Base-by-base conservation (phyloP, 2,888 invertebrate species). In the Ferdinandea cuprea region DNA sequence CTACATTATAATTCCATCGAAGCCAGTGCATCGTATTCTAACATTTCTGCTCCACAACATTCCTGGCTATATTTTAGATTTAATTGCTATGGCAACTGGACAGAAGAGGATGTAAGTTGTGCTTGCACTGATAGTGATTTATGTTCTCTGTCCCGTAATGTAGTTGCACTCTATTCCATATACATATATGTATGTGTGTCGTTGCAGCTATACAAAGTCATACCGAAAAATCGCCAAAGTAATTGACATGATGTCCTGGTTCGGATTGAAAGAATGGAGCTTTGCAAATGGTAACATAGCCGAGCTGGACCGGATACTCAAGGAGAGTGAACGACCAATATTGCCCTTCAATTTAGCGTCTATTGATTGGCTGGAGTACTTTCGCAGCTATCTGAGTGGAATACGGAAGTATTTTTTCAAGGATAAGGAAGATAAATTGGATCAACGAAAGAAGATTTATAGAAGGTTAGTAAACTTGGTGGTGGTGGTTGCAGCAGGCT, bases 331-430 rank as follows among this genome's bases (percentile, higher is more conserved):
- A 21, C 88, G 88, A 28, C 85, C 86, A 63, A 80, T 88, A 85
- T 87, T 91, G 79, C 89, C 90, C 87, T 94, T 95, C 87, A 93
- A 93, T 88, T 92, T 95, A 77, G 91, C 91, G 32, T 91, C 92
- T 61, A 92, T 96, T 78, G 91, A 94, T 88, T 96, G 96, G 95
- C 89, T 92, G 50, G 89, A 92, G 58, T 96, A 94, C 89, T 93
- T 95, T 87, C 91, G 92, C 83, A 92, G 92, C 69, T 95, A 95
- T 89, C 92, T 94, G 52, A 92, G 92, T 86, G 96, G 96, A 42
- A 92, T 95, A 68, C 92, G 95, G 86, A 90, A 92, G 78, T 95
- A 94, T 89, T 91, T 95, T 86, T 92, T 95, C 85, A 95, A 95
- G 88, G 95, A 96, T 87, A 89, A 86, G 58, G 95, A 95, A 86